These are phyloP conservation scores for Enteromius radiatus DNA, from an alignment of 2,797 vertebrate species.

Conservation along the genomic window DNA sequence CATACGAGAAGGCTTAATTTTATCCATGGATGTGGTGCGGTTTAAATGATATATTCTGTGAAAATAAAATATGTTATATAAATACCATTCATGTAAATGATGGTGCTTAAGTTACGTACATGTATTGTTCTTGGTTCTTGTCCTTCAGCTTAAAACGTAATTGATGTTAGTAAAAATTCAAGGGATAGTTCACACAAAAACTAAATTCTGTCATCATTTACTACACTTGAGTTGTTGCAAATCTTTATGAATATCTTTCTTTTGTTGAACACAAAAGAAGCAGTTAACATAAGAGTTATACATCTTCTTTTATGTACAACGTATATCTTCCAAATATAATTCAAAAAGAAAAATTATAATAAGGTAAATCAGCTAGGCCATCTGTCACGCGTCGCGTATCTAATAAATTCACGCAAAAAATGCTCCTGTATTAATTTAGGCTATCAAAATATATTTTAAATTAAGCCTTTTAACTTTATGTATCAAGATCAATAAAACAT, in stretches of 20 bases:
- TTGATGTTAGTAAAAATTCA: neutral
- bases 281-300: too few relatives aligned
- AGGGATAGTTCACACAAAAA: neutral
- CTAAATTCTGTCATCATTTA: neutral
- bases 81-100: neutral
- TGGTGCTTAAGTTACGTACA: neutral
- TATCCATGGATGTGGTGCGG: constrained; percentile 60
- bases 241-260: neutral
- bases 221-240: neutral
- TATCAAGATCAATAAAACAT: neutral
- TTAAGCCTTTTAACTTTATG: neutral
- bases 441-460: neutral
- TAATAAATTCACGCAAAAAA: neutral
- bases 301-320: neutral
- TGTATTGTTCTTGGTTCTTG: neutral
- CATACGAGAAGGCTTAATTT: constrained; percentile 50
- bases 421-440: neutral
- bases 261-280: neutral
- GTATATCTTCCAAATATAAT: too few relatives aligned
- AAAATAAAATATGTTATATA: neutral
- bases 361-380: neutral
- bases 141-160: neutral
- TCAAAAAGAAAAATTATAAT: too few relatives aligned
- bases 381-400: neutral
- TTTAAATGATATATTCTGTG: neutral